Base-by-base conservation (phyloP, 2,797 vertebrate genomes). In the Poeciliopsis turneri region DNA sequence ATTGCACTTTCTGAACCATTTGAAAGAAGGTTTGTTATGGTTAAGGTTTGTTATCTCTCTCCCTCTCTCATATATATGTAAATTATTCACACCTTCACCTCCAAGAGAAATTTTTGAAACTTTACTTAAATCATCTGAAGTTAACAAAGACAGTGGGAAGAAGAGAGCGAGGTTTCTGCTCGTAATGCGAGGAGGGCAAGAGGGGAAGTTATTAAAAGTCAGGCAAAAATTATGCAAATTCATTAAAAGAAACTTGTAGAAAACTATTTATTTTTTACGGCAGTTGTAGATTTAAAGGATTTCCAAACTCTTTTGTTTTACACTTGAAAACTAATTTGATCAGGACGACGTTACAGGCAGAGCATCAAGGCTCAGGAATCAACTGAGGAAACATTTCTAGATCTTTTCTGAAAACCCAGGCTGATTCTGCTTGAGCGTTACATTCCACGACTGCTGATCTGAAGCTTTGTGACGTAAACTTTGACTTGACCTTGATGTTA, bases 281-380 rank as follows among this genome's bases (percentile, higher is more conserved):
- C 39, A 43, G 25, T 69, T 69, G 20, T 43, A 13, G 15, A 2
- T 18, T 20, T 25, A 68, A 23, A 68, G 23, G 20, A 41, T 41
- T 68, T 68, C 1, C 36, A 61, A 64, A 64, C 30, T 36, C 6
- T 61, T 33, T 61, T 36, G 30, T 36, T 33, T 64, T 64, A 20
- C 7, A 36, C 30, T 18, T 64, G 30, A 64, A 64, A 64, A 64
- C 30, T 36, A 20, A 64, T 64, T 64, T 64, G 30, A 36, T 3
- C 36, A 10, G 30, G 59, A 28, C 25, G 7, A 57, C 13, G 11
- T 57, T 78, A 73, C 55, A 78, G 78, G 28, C 49, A 76, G 39
- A 68, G 39, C 72, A 13, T 41, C 41, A 68, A 41, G 64, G 3
- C 18, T 23, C 33, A 10, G 16, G 20, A 66, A 39, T 39, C 18